Evolutionary conservation across 2,113 vertebrate genomes (phyloP), one percentile per base, ranked within the genome.

Genomic region (Pimephales promelas): DNA sequence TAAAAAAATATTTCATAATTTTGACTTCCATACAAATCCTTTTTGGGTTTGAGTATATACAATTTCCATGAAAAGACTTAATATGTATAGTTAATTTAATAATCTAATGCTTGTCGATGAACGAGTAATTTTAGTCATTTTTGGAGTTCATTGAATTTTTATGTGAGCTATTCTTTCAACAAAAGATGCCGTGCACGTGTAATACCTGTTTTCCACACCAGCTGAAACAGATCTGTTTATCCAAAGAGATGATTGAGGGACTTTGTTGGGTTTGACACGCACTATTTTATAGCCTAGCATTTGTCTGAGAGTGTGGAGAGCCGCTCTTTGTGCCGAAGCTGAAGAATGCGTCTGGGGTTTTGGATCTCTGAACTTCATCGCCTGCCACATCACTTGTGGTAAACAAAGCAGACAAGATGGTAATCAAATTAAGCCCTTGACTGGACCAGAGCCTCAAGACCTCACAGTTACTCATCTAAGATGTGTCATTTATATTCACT

Each of bases 311-410:
- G 54, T 18, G 57, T 70, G 79, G 73, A 13, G 49, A 18, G 66
- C 49, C 70, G 82, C 74, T 77, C 66, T 84, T 79, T 87, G 57
- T 82, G 79, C 72, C 52, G 56, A 56, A 84, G 83, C 82, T 75
- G 72, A 64, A 85, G 83, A 87, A 85, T 87, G 83, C 28, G 34
- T 68, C 62, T 85, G 74, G n/a, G 66, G 66, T 87, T 87, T 28
- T 84, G 79, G 83, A 76, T 54, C 45, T 79, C 22, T 22, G 16
- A 22, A 70, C 54, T 76, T 71, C 34, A 62, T 31, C 16, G 81
- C 81, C 81, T 62, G 24, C 81, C 54, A 74, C 56, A 52, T 68
- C n/a, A 40, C 28, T 57, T 52, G 6, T 54, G 36, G 82, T 78
- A 54, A 77, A 81, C 84, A 79, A 75, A 73, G 40, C 57, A 43